Evolutionary conservation across 2,888 invertebrate genomes (phyloP).

Genomic region (Sinotaia quadrata): DNA sequence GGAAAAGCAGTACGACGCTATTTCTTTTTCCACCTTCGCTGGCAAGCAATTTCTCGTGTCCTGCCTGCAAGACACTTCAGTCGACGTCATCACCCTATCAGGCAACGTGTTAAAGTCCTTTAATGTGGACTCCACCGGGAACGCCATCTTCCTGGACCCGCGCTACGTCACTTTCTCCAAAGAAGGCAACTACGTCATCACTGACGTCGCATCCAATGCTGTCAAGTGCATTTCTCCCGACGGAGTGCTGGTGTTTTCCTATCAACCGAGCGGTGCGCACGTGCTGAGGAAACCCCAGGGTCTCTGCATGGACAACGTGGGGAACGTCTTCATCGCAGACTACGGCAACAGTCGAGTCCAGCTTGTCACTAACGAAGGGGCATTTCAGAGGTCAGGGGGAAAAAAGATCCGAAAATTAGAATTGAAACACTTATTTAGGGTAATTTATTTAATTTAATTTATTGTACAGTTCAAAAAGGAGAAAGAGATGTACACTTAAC

Average conservation of each 20-base stretch:
- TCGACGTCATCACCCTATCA: slow-evolving; percentile 52
- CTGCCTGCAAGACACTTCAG: slow-evolving; percentile 46
- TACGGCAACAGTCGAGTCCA: slow-evolving; percentile 56
- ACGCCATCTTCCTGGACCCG: slow-evolving; percentile 48
- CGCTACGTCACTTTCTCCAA: slow-evolving; percentile 51
- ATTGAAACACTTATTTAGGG: too few relatives aligned
- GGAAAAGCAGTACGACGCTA: slow-evolving; percentile 58
- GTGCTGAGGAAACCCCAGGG: slow-evolving; percentile 54
- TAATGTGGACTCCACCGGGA: slow-evolving; percentile 38
- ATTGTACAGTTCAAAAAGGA: too few relatives aligned
- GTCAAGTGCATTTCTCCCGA: slow-evolving; percentile 49
- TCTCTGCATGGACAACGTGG: slow-evolving; percentile 56
- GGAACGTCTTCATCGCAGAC: slow-evolving; percentile 60
- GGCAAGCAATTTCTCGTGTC: slow-evolving; percentile 48
- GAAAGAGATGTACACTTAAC: too few relatives aligned
- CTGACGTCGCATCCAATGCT: slow-evolving; percentile 48
- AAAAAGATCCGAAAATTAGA: too few relatives aligned
- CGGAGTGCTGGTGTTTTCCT: slow-evolving; percentile 49
- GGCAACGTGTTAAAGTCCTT: slow-evolving; percentile 53
- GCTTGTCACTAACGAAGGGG: slow-evolving; percentile 53
- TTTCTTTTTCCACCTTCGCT: slow-evolving; percentile 44
- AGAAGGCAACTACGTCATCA: slow-evolving; percentile 55
- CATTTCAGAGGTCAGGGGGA: slow-evolving; percentile 50
- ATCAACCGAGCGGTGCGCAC: slow-evolving; percentile 44
- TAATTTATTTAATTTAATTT: too few relatives aligned